These are phyloP conservation scores for Pipra filicauda DNA, from an alignment of 2,113 vertebrate genomes.

Conservation along the genomic window DNA sequence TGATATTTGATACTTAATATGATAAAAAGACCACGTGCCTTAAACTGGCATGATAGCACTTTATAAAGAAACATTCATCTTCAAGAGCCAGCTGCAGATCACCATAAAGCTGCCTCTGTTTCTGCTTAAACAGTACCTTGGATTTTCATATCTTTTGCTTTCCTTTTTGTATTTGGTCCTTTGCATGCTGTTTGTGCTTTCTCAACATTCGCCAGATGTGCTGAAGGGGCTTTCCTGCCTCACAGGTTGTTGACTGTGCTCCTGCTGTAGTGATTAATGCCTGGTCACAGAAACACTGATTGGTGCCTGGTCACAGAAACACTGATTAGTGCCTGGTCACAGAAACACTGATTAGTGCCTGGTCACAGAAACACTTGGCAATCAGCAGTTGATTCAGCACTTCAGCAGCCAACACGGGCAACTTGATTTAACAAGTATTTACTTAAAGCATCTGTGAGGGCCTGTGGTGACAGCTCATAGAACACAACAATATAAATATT, in stretches of 20 bases:
- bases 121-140: not conserved
- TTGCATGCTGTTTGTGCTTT: not conserved
- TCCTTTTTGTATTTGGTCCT: not conserved
- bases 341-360: too few species aligned
- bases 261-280: not conserved
- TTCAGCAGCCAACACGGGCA: not conserved
- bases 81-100: not conserved
- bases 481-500: fast-evolving
- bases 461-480: not conserved
- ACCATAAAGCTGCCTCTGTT: not conserved
- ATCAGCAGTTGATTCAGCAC: not conserved
- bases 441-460: not conserved
- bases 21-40: not conserved
- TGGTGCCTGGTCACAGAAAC: not conserved
- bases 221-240: not conserved
- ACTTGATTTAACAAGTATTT: not conserved
- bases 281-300: not conserved
- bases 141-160: not conserved
- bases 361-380: not conserved
- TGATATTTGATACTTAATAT: not conserved
- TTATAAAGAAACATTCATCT: not conserved
- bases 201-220: not conserved
- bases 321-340: not conserved
- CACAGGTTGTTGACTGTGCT: not conserved
- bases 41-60: not conserved